Evolutionary conservation across 2,888 invertebrate species (phyloP).

Genomic region (Rhyacophila evoluta): DNA sequence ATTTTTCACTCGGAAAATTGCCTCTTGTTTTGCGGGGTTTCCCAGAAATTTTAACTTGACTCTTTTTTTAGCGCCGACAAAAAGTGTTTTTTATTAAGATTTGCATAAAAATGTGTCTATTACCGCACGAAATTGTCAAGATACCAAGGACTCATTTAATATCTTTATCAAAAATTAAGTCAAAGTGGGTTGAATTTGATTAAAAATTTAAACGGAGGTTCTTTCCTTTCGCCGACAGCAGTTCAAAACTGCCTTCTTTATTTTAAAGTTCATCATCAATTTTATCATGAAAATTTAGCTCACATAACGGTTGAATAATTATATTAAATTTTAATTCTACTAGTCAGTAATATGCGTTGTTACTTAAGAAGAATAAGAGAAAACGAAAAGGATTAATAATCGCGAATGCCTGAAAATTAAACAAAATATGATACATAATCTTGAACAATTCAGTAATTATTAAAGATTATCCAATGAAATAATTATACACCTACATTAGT

Average conservation of each 20-base stretch:
- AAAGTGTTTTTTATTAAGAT: background rate
- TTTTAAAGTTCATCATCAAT: no score
- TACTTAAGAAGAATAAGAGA: no score
- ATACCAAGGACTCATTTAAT: background rate
- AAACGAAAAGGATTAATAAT: no score
- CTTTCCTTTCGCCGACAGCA: background rate
- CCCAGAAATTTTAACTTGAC: background rate
- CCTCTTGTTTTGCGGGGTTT: background rate
- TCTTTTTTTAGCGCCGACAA: background rate
- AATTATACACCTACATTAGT: no score
- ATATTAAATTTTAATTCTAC: no score
- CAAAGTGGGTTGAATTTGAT: background rate
- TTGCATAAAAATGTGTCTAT: constrained; percentile 22
- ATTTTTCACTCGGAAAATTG: background rate
- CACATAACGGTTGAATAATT: no score
- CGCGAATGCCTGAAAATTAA: no score
- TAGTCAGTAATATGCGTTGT: no score
- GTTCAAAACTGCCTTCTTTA: background rate
- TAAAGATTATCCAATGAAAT: no score
- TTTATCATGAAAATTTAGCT: no score
- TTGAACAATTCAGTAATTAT: no score
- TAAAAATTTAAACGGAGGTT: background rate
- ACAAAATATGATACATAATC: no score
- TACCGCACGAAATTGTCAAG: background rate
- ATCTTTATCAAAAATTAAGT: constrained; percentile 19